Base-by-base conservation (phyloP, 1,140 invertebrate genomes). In the Euglossa dilemma region DNA sequence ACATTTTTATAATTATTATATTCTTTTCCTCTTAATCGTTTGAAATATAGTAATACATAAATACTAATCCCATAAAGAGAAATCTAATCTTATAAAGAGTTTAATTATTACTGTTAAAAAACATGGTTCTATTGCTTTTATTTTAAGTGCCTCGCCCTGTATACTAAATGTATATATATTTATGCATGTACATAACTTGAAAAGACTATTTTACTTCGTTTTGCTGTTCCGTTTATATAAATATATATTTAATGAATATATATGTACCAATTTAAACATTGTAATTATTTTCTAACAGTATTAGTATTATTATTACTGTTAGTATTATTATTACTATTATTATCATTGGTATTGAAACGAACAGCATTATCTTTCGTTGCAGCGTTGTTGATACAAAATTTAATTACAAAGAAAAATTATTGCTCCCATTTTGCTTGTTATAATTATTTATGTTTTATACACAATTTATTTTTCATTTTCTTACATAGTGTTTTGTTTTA, bases 81-180 rank as follows among this genome's bases (percentile, higher is more conserved):
- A 74, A 20, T 61, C 36, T 36, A 36, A 36, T 36, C 36, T 36
- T 36, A 36, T 36, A 36, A 36, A 9, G 54, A 12, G 14, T 20
- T 50, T 36, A 25, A 73, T 14, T 57, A 28, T 16, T 75, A 61
- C 28, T 9, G 11, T 45, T 59, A 20, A 50, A 59, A 36, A 71
- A 71, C 20, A 70, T 47, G 8, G 8, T 59, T 69, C 8, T n/a
- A 28, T 28, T 11, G 7, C 14, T 52, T 88, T 71, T 12, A 77
- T 70, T 82, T 78, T 25, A 61, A 80, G 75, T 61, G 61, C 74
- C 64, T 72, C 59, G 61, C 82, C 80, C 74, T 79, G 80, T 78
- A 73, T 85, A 83, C 50, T 78, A 59, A 69, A 78, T 73, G 69
- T 77, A 85, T 75, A 87, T 87, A 87, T 80, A 87, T 87, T 72